Percentiles rank a stretch among this genome's conserved stretches.
Conservation (phyloP, 2,888 invertebrate genomes). For the Epicampocera succincta region DNA sequence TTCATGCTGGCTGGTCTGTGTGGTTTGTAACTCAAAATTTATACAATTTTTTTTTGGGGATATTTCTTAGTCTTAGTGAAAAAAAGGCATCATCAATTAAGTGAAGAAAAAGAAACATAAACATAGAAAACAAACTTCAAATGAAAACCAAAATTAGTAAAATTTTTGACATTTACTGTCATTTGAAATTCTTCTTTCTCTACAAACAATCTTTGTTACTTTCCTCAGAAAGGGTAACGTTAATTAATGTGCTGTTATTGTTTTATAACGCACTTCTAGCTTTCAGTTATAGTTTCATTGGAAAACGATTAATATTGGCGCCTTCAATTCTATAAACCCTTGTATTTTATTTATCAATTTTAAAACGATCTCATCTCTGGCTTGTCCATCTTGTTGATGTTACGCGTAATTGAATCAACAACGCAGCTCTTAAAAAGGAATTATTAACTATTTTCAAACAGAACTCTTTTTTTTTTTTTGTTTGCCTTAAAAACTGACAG, state of each 20-base stretch:
- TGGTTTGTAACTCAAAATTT: conserved; percentile 20
- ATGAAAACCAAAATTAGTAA: conserved; percentile 27
- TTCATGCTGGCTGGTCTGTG: conserved; percentile 63
- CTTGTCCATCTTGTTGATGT: conserved; percentile 17
- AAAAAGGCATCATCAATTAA: conserved; percentile 54
- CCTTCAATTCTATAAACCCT: conserved; percentile 31
- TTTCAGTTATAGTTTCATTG: conserved; percentile 8
- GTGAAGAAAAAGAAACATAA: conserved; percentile 2
- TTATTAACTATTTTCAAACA: conserved; percentile 11
- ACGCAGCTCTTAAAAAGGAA: conserved; percentile 35
- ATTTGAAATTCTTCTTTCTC: conserved; percentile 35
- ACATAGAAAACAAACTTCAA: conserved; percentile 23
- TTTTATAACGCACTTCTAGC: conserved; percentile 36
- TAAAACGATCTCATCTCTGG: conserved; percentile 8
- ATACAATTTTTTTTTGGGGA: neutral
- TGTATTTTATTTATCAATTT: neutral
- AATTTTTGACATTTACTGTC: conserved; percentile 65
- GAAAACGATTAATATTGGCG: conserved; percentile 54
- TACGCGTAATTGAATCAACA: conserved; percentile 48
- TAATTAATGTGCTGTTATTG: conserved; percentile 36
- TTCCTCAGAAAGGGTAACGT: conserved; percentile 43
- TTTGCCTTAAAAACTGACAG: conserved; percentile 41
- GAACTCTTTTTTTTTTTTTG: conserved; percentile 32
- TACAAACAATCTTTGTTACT: conserved; percentile 33
- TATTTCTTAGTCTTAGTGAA: neutral